Base-by-base conservation (phyloP, 2,113 vertebrate genomes). In the Corynorhinus townsendii region DNA sequence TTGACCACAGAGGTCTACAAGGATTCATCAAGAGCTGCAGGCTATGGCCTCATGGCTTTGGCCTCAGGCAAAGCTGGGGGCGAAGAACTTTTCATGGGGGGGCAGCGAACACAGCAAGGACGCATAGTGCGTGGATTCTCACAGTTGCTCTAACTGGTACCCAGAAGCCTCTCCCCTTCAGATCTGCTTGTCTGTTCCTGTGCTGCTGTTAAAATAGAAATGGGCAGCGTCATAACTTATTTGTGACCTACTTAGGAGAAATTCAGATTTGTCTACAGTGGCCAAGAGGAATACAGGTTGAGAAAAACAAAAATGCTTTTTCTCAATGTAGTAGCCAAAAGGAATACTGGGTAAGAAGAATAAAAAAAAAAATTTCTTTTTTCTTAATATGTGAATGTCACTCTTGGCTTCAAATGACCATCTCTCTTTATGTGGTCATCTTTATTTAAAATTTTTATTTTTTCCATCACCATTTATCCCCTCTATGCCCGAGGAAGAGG, bases 11-110 rank as follows among this genome's bases (percentile, higher is more conserved):
- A 98, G 92, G 97, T 98, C 98, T 98, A 96, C 92, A 95, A 98
- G 98, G 97, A 98, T 98, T 98, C 98, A 97, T 98, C 97, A 96
- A 90, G 95, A 98, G 98, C 98, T 98, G 96, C 96, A 98, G 98
- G 98, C 97, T 98, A 98, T 94, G 97, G 95, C 98, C 97, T 98
- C 96, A 95, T 97, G 98, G 97, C 97, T 98, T 96, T 98, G 96
- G 98, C 98, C 98, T 98, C 97, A 98, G 98, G 98, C 98, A 97
- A 97, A 96, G 96, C 98, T 98, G 79, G 96, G 90, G 97, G 98
- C 97, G 81, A 97, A 98, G 97, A 98, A 97, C 97, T 98, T 98
- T 98, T 98, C 97, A 97, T 93, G 97, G 96, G 89, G 71, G 92
- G 94, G 97, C 97, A 97, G 2, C 11, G 93, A 98, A 97, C 52